Evolutionary conservation across 2,888 invertebrate genomes (phyloP), one percentile per base, ranked within the genome.

Genomic region (Drosophila koepferae): DNA sequence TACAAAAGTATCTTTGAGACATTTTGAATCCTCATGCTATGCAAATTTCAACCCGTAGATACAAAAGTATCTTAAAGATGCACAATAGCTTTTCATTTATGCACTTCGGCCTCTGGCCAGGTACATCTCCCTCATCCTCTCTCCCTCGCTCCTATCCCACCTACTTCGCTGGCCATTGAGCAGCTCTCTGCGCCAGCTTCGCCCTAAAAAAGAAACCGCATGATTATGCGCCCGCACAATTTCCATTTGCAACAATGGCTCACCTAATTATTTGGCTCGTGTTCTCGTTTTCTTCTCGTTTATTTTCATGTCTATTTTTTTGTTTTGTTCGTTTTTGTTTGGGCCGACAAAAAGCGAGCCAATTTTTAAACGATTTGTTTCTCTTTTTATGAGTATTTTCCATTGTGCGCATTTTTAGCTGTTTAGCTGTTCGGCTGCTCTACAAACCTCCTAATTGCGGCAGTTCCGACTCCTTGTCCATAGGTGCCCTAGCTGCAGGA

Each of bases 341-440:
- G 54, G 65, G 54, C 6, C 38, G 68, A 82, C 89, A 89, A 88
- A 89, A 89, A 89, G 80, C 77, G 80, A 81, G 73, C 76, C 74
- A 90, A 82, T 87, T 87, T 90, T 86, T 84, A 78, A 77, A 80
- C 82, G 80, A 79, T 88, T 90, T 74, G 86, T 86, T 88, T 73
- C 87, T 83, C 90, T 89, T 89, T 89, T 89, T 90, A 90, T 89
- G 87, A 85, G 74, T 85, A 85, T 89, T 88, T 82, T 75, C 79
- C 70, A 79, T 75, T 77, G 77, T 84, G 38, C 46, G 34, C 71
- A 56, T 48, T 74, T 76, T 77, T 65, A 66, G 14, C 63, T 75
- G 72, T 48, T 46, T 66, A 34, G 49, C 49, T 49, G 31, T 31
- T 31, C 3, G 16, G 58, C 71, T 81, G 72, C 78, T 82, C 85